Evolutionary conservation across 2,888 invertebrate genomes (phyloP), one percentile per base, ranked within the genome.

Genomic region (Archips crataeganus): DNA sequence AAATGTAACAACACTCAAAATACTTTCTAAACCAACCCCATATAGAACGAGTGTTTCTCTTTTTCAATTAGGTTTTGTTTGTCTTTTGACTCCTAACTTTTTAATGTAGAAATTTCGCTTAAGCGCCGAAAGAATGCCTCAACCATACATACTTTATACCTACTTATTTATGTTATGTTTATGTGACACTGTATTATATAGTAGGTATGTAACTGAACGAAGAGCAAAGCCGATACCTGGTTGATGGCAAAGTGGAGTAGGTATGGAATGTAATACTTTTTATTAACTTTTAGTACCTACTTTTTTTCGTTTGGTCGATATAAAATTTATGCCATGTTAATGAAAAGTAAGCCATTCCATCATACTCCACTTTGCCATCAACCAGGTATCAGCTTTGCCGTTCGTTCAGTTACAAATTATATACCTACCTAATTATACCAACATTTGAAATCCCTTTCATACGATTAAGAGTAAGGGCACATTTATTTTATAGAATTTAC

Each of bases 31-130:
- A 61, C 39, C 10, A 49, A 51, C 51, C 51, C 39, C 39, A 51
- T 6, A 65, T 65, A 65, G 65, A 71, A 51, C 59, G 51, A 49
- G 60, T 39, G 59, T 51, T 65, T 49, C 60, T 49, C 65, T 65
- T 66, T 54, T 54, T 54, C 9, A 23, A 54, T 15, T 49, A 32
- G n/a, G 49, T 32, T 42, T 34, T 54, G 34, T 71, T 71, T 66
- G 59, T 64, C 64, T 57, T 59, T 57, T 64, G n/a, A 3, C 45
- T 54, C 34, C 23, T 66, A 71, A 71, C 65, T 65, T 71, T 71
- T 45, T 51, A 62, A 61, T 23, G 36, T 45, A 54, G 32, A 47
- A 64, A 70, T 57, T 32, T 13, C 34, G 4, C 15, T 45, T 9
- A 71, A 71, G 23, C 66, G 45, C 42, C 36, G 42, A 54, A 13